phyloP scores from a whole-genome alignment of 2,888 invertebrate species.

The Falcaria lacertinaria region DNA sequence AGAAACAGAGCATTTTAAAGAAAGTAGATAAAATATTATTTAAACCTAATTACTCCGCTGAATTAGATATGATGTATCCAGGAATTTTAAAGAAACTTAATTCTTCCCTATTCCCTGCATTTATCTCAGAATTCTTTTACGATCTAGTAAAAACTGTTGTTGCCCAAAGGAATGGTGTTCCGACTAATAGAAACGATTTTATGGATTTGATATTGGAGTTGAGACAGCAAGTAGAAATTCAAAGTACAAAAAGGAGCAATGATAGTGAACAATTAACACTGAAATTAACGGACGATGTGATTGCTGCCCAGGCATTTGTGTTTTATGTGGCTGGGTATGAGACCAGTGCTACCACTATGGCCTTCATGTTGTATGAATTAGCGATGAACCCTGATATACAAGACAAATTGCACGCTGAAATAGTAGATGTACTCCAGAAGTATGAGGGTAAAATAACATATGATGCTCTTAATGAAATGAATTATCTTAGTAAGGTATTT shows the following conservation, averaged over 20 bases:
- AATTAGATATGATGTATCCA: conserved; percentile 33
- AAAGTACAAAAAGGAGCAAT: conserved; percentile 12
- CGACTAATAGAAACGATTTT: conserved; percentile 14
- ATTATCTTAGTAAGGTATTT: conserved; percentile 47
- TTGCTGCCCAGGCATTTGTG: conserved; percentile 40
- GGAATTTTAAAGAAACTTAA: conserved; percentile 22
- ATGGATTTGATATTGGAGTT: conserved; percentile 28
- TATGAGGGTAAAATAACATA: conserved; percentile 39
- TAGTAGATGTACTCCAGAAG: conserved; percentile 37
- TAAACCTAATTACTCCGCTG: conserved; percentile 19
- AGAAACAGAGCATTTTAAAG: conserved; percentile 19
- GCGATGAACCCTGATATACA: conserved; percentile 47
- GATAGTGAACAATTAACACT: conserved; percentile 5
- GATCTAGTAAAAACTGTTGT: conserved; percentile 22
- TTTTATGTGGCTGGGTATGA: conserved; percentile 60
- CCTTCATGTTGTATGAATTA: conserved; percentile 44
- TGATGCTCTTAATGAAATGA: conserved; percentile 42
- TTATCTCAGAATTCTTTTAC: conserved; percentile 21
- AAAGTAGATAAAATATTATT: conserved; percentile 20
- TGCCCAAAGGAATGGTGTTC: conserved; percentile 7
- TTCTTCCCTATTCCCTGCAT: conserved; percentile 21
- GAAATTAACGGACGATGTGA: conserved; percentile 27
- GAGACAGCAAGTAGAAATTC: conserved; percentile 21
- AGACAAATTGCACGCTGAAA: conserved; percentile 36
- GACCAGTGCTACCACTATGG: conserved; percentile 49